A percentile compares a stretch with the other conserved stretches of the same genome.
Conservation (phyloP, 2,888 invertebrate genomes). For the Cryptocephalus primarius region DNA sequence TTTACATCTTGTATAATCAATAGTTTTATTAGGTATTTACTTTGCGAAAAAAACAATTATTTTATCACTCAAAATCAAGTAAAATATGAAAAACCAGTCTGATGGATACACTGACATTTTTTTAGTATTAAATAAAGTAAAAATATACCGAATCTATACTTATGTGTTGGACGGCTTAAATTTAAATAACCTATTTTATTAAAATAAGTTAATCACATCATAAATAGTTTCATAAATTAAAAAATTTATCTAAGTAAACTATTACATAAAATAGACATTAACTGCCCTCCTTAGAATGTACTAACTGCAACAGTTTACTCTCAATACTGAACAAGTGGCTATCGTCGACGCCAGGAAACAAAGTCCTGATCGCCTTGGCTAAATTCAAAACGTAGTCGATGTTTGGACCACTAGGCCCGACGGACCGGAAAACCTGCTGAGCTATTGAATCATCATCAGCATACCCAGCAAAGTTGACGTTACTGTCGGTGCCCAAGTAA, state of each 20-base stretch:
- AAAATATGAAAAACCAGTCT: too few relatives aligned
- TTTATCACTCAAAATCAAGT: too few relatives aligned
- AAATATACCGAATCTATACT: too few relatives aligned
- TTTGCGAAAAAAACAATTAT: too few relatives aligned
- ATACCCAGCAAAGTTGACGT: slow-evolving; percentile 59
- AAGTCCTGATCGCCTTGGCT: slow-evolving; percentile 62
- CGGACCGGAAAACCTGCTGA: slow-evolving; percentile 56
- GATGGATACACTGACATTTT: too few relatives aligned
- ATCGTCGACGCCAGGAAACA: slow-evolving; percentile 64
- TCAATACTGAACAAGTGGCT: slow-evolving; percentile 50
- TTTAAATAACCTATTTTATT: too few relatives aligned
- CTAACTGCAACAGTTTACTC: not conserved
- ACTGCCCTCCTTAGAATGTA: too few relatives aligned
- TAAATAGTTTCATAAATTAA: not conserved
- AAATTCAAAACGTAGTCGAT: slow-evolving; percentile 84
- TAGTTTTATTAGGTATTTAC: too few relatives aligned
- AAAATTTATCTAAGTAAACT: not conserved
- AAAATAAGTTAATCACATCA: not conserved
- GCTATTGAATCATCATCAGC: slow-evolving; percentile 72
- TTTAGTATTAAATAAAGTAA: too few relatives aligned
- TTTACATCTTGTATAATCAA: too few relatives aligned
- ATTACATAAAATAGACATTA: too few relatives aligned
- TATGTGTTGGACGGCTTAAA: too few relatives aligned
- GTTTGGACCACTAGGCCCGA: slow-evolving; percentile 84
- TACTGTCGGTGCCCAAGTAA: slow-evolving; percentile 73